Evolutionary conservation across 2,888 invertebrate genomes (phyloP).

Genomic region (Meloe dianella): DNA sequence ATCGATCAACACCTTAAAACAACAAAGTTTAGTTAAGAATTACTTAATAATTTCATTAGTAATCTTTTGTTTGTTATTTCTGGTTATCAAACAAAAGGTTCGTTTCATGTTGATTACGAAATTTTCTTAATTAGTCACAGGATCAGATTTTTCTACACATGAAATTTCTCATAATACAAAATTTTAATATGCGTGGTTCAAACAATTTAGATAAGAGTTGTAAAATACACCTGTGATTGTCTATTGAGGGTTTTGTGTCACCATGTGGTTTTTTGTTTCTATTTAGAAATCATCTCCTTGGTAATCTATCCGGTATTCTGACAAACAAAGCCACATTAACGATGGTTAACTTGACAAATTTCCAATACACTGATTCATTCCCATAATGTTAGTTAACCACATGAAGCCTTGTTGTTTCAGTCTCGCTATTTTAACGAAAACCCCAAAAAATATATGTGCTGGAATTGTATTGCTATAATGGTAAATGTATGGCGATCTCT

Average conservation of each 20-base stretch:
- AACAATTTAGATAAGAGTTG: neutral
- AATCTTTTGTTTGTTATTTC: neutral
- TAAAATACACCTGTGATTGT: neutral
- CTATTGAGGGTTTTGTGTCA: neutral
- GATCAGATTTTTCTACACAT: neutral
- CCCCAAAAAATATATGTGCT: no score
- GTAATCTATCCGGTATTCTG: no score
- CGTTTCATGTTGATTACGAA: neutral
- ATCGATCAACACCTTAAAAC: no score
- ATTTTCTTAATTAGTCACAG: neutral
- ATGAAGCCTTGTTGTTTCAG: neutral
- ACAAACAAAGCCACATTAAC: no score
- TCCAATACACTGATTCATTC: neutral
- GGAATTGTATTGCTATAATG: conserved; percentile 15
- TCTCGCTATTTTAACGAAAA: no score
- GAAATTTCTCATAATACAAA: neutral
- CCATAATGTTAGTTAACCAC: neutral
- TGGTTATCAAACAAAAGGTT: neutral
- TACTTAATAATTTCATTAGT: neutral
- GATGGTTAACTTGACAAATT: conserved; percentile 1
- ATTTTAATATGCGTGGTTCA: neutral
- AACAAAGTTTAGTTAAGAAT: neutral
- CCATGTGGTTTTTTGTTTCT: neutral
- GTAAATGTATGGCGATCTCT: conserved; percentile 22
- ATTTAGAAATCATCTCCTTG: neutral